Evolutionary conservation across 2,113 vertebrate species (phyloP).

Genomic region (Strix uralensis): DNA sequence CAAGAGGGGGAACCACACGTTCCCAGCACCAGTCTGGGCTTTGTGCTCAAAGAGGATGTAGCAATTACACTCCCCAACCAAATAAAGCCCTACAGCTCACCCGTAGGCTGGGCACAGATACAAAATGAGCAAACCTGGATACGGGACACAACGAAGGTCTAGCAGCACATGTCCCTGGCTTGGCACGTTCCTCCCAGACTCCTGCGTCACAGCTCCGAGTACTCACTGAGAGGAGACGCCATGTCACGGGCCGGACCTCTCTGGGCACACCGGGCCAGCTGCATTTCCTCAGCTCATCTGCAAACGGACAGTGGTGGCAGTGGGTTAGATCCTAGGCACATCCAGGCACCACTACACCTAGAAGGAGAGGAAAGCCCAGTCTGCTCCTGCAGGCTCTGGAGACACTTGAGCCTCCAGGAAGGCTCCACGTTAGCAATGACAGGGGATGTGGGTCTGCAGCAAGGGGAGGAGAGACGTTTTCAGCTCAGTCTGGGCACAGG

Average conservation of each 20-base stretch:
- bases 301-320: slow-evolving; percentile 68
- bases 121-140: neutral
- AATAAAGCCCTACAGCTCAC: neutral
- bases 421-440: neutral
- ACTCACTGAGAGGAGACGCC: slow-evolving; percentile 95
- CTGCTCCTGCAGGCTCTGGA: slow-evolving; percentile 61
- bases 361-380: slow-evolving; percentile 70
- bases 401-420: slow-evolving; percentile 38
- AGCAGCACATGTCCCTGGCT: neutral
- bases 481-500: neutral
- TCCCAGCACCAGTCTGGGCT: neutral
- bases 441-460: neutral
- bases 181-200: neutral
- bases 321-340: slow-evolving; percentile 65
- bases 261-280: slow-evolving; percentile 97
- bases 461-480: neutral
- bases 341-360: slow-evolving; percentile 64
- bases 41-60: neutral
- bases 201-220: neutral
- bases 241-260: slow-evolving; percentile 93
- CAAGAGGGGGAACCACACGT: neutral
- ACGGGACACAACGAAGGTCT: rapidly evolving
- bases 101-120: neutral
- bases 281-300: slow-evolving; percentile 95
- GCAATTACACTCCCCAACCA: neutral